Conservation (phyloP, 2,888 invertebrate genomes). For the Thumatha senex region DNA sequence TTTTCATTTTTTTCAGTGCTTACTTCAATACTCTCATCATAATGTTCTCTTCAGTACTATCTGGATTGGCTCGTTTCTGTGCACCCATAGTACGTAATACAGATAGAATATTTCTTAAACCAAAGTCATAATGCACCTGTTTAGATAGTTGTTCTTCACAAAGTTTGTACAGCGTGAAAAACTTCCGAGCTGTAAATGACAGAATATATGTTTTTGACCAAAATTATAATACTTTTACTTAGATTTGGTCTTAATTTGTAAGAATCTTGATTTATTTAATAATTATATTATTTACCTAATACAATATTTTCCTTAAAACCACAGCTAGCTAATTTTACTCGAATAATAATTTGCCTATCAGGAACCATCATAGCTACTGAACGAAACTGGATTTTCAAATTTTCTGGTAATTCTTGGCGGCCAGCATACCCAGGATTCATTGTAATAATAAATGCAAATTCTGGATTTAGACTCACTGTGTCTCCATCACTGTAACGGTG, state of each 20-base stretch:
- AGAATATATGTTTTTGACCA: too few relatives aligned
- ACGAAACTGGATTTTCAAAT: constrained; percentile 94
- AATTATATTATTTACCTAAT: constrained; percentile 58
- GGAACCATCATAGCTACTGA: constrained; percentile 98
- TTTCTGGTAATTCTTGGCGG: constrained; percentile 94
- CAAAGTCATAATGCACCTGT: constrained; percentile 95
- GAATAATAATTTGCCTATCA: constrained; percentile 94
- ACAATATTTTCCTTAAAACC: constrained; percentile 95
- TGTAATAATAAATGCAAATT: constrained; percentile 93
- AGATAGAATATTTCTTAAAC: constrained; percentile 91
- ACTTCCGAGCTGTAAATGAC: constrained; percentile 85
- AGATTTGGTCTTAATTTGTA: too few relatives aligned
- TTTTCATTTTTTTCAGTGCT: constrained; percentile 16
- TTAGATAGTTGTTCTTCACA: constrained; percentile 96
- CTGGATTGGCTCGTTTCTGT: constrained; percentile 90
- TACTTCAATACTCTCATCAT: constrained; percentile 93
- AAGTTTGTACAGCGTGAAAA: constrained; percentile 92
- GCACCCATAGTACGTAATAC: constrained; percentile 91
- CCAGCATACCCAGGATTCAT: constrained; percentile 98
- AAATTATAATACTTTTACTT: too few relatives aligned
- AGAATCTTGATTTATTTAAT: not conserved
- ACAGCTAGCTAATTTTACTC: constrained; percentile 94
- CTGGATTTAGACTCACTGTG: constrained; percentile 89
- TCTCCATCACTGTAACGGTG: constrained; percentile 90
- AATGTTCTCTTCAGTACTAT: constrained; percentile 93